phyloP scores from a whole-genome alignment of 2,797 vertebrate species.

The Phoebastria nigripes region DNA sequence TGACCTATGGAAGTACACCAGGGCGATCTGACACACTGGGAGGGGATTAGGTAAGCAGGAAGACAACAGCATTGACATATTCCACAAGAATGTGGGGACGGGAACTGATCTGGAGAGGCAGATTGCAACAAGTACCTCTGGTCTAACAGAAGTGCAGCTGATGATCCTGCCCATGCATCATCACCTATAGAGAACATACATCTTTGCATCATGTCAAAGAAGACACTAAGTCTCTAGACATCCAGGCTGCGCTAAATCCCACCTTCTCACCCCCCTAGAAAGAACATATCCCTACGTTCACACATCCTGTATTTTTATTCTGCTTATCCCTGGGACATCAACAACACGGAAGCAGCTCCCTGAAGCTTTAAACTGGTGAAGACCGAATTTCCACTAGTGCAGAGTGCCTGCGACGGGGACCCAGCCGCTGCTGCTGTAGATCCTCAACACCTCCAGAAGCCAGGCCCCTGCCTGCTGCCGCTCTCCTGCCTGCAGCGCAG shows the following conservation, averaged over 20 bases:
- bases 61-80: neutral
- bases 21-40: neutral
- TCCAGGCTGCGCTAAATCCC: neutral
- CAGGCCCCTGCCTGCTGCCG: no score
- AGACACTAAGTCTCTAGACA: neutral
- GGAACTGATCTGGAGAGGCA: neutral
- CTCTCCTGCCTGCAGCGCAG: neutral
- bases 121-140: neutral
- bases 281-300: fast-evolving
- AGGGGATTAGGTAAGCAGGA: neutral
- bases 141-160: neutral
- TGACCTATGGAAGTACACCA: neutral
- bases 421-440: neutral
- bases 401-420: fast-evolving
- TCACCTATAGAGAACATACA: fast-evolving
- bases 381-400: fast-evolving
- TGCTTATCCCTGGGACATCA: neutral
- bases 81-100: neutral
- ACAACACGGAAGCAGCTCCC: neutral
- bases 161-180: neutral
- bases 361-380: neutral
- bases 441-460: fast-evolving
- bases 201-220: neutral
- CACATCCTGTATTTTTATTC: neutral
- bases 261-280: neutral